These are phyloP conservation scores for Athalia cordata DNA, from an alignment of 2,888 invertebrate genomes.

Conservation along the genomic window DNA sequence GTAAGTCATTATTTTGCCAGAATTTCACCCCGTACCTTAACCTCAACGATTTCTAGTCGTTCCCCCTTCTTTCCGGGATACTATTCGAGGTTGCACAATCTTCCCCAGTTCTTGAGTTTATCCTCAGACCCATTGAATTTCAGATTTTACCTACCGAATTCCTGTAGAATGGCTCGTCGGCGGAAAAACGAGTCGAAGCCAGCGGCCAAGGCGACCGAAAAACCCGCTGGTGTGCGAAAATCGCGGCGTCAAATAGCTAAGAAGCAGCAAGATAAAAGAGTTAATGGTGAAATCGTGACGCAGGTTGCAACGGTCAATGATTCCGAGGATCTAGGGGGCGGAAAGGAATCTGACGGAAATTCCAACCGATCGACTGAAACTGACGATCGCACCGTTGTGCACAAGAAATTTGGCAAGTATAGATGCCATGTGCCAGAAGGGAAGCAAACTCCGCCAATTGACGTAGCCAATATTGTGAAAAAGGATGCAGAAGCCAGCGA, in stretches of 20 bases:
- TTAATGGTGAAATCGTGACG: slow-evolving; percentile 61
- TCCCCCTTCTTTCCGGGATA: too few relatives aligned
- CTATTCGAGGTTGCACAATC: too few relatives aligned
- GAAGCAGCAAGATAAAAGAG: slow-evolving; percentile 64
- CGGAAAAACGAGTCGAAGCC: slow-evolving; percentile 66
- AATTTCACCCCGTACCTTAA: too few relatives aligned
- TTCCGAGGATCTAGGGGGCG: slow-evolving; percentile 57
- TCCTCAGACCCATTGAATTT: too few relatives aligned
- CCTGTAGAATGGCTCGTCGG: slow-evolving; percentile 64
- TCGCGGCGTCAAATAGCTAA: slow-evolving; percentile 70
- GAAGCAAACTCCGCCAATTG: background rate
- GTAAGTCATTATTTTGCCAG: too few relatives aligned
- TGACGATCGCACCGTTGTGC: slow-evolving; percentile 43
- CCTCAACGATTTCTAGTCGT: too few relatives aligned
- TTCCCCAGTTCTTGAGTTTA: too few relatives aligned
- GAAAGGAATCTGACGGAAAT: slow-evolving; percentile 41
- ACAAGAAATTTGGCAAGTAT: slow-evolving; percentile 55
- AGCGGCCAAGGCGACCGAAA: slow-evolving; percentile 53
- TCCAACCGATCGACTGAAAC: slow-evolving; percentile 49
- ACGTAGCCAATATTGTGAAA: slow-evolving; percentile 47
- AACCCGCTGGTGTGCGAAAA: slow-evolving; percentile 64
- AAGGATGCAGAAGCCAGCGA: slow-evolving; percentile 60
- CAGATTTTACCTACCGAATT: too few relatives aligned
- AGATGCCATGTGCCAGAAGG: slow-evolving; percentile 42
- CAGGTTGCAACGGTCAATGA: slow-evolving; percentile 52